Conservation (phyloP, 1,140 invertebrate species). For the Lordiphosa stackelbergi region DNA sequence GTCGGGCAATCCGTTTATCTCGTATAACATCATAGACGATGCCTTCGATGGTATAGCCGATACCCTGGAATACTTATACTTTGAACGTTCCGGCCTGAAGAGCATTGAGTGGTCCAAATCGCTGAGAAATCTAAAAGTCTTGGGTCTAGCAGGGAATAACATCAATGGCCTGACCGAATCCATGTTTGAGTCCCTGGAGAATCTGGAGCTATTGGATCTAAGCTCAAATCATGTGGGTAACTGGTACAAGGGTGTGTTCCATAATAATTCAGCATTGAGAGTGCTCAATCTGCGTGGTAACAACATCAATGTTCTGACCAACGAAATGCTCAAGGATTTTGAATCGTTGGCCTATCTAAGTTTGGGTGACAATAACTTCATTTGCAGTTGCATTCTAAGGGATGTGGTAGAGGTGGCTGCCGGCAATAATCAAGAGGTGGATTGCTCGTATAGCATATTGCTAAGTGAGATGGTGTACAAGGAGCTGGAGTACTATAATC, state of each 20-base stretch:
- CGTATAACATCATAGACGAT: conserved; percentile 54
- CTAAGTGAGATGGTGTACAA: too few species aligned
- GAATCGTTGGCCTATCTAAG: conserved; percentile 70
- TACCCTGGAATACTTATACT: conserved; percentile 78
- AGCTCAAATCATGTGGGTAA: conserved; percentile 78
- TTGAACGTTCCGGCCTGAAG: conserved; percentile 75
- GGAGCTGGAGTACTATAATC: background rate
- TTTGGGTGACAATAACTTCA: conserved; percentile 78
- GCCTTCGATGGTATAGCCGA: conserved; percentile 76
- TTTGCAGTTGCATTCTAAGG: conserved; percentile 79
- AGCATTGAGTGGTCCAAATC: conserved; percentile 67
- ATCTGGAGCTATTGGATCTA: conserved; percentile 78
- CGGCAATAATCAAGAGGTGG: conserved; percentile 53
- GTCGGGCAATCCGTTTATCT: conserved; percentile 78
- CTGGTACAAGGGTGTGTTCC: conserved; percentile 78
- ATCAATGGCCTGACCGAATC: conserved; percentile 61
- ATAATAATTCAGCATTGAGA: conserved; percentile 70
- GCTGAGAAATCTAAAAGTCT: conserved; percentile 76
- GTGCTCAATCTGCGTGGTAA: conserved; percentile 78
- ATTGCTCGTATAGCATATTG: conserved; percentile 45
- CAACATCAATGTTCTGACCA: conserved; percentile 79
- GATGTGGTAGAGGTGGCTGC: conserved; percentile 77
- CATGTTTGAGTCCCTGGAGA: conserved; percentile 58
- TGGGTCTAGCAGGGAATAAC: conserved; percentile 78
- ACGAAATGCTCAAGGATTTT: conserved; percentile 78